Conservation (phyloP, 2,113 vertebrate genomes). For the Oreamnos americanus region DNA sequence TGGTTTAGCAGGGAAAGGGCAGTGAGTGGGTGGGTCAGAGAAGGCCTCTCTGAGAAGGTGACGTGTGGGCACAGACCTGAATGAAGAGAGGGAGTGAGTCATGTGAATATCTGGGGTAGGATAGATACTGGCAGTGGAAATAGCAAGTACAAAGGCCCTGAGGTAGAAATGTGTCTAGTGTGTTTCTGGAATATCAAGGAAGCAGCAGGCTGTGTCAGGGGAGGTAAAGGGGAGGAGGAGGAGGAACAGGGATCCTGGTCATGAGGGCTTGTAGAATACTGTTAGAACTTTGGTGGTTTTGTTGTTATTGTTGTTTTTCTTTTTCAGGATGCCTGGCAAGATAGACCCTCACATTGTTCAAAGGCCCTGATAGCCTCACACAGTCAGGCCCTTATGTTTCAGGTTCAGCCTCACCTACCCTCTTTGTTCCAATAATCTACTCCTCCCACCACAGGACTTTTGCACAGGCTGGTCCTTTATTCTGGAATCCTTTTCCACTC, state of each 20-base stretch:
- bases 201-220: neutral
- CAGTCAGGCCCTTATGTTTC: neutral
- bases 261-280: neutral
- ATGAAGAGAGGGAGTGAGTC: neutral
- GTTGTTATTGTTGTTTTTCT: neutral
- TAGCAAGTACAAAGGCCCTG: neutral
- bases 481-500: neutral
- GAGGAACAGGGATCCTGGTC: neutral
- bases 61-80: neutral
- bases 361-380: neutral
- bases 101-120: neutral
- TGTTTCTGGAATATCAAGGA: neutral
- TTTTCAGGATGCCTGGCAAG: neutral
- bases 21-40: neutral
- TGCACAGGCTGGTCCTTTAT: neutral
- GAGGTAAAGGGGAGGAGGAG: neutral
- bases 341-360: neutral
- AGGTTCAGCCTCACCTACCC: neutral
- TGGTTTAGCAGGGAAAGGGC: neutral
- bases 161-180: neutral
- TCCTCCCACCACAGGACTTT: neutral
- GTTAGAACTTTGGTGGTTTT: neutral
- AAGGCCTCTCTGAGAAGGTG: neutral
- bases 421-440: neutral
- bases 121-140: neutral